These are phyloP conservation scores for Drosophila aldrichi DNA, from an alignment of 2,888 invertebrate species.

Conservation along the genomic window DNA sequence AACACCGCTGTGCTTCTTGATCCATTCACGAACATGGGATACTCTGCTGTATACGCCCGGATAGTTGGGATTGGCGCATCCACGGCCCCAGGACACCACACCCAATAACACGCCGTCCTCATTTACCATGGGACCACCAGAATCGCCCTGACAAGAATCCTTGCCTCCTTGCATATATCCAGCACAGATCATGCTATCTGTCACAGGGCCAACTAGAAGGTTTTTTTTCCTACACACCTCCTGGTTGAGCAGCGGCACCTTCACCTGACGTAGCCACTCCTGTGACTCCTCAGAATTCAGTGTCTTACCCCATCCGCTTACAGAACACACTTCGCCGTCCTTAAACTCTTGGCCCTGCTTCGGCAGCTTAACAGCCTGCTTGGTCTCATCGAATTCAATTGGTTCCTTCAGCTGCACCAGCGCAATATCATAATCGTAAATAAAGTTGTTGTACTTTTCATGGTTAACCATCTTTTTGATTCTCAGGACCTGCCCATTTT, in stretches of 20 bases:
- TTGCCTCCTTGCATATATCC: slow-evolving; percentile 87
- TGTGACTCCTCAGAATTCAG: slow-evolving; percentile 76
- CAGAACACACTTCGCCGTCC: slow-evolving; percentile 83
- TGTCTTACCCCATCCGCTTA: slow-evolving; percentile 85
- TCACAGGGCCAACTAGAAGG: slow-evolving; percentile 74
- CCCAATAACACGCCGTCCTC: slow-evolving; percentile 80
- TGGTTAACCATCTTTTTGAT: slow-evolving; percentile 86
- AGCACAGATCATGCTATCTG: slow-evolving; percentile 88
- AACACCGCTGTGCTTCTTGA: slow-evolving; percentile 49
- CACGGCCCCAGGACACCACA: slow-evolving; percentile 86
- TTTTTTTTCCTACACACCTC: slow-evolving; percentile 86
- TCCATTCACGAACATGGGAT: slow-evolving; percentile 83
- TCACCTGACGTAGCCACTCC: slow-evolving; percentile 86
- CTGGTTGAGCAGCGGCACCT: slow-evolving; percentile 87
- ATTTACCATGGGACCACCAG: slow-evolving; percentile 84
- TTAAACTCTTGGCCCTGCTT: slow-evolving; percentile 71
- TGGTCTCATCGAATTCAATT: slow-evolving; percentile 85
- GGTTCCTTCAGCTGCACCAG: slow-evolving; percentile 86
- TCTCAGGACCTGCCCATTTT: slow-evolving; percentile 86
- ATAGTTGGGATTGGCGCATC: slow-evolving; percentile 86
- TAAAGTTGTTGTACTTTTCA: slow-evolving; percentile 86
- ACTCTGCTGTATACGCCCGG: slow-evolving; percentile 86
- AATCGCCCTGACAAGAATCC: slow-evolving; percentile 86
- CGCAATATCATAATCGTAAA: slow-evolving; percentile 88
- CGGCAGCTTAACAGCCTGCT: slow-evolving; percentile 86